phyloP scores from a whole-genome alignment of 2,888 invertebrate genomes.

The Heliconius charithonia region DNA sequence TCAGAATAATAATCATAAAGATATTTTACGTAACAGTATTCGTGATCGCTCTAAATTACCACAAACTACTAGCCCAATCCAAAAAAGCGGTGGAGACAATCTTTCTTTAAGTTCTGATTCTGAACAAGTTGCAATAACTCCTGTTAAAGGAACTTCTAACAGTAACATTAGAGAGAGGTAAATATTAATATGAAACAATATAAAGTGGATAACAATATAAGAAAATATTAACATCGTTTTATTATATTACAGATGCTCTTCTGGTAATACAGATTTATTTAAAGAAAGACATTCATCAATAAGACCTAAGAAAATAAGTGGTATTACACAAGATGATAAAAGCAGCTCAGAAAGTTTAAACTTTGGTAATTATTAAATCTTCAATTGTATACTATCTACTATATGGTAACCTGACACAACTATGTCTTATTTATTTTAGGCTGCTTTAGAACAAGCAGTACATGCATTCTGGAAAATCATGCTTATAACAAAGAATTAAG shows the following conservation, averaged over 20 bases:
- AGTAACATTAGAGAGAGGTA: slow-evolving; percentile 85
- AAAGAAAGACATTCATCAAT: slow-evolving; percentile 70
- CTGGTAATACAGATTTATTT: slow-evolving; percentile 69
- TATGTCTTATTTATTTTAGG: slow-evolving; percentile 57
- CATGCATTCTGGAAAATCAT: slow-evolving; percentile 83
- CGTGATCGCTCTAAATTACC: slow-evolving; percentile 66
- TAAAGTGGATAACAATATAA: background rate
- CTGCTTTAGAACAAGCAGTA: slow-evolving; percentile 79
- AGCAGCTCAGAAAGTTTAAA: slow-evolving; percentile 93
- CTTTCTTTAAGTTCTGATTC: slow-evolving; percentile 90
- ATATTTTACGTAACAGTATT: slow-evolving; percentile 58
- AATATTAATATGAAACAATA: slow-evolving; percentile 31
- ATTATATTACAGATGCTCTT: slow-evolving; percentile 64
- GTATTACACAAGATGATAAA: slow-evolving; percentile 85
- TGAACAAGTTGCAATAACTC: slow-evolving; percentile 87
- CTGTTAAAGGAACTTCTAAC: slow-evolving; percentile 80
- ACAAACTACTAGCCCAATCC: slow-evolving; percentile 67
- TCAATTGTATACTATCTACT: background rate
- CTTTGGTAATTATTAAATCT: slow-evolving; percentile 71
- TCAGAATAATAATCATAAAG: slow-evolving; percentile 59
- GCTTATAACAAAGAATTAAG: slow-evolving; percentile 83
- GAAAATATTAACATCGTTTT: slow-evolving; percentile 6
- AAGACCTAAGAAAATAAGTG: slow-evolving; percentile 73
- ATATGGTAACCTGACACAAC: background rate
- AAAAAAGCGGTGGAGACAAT: slow-evolving; percentile 71